phyloP scores from a whole-genome alignment of 2,113 vertebrate genomes.

The Oryzias celebensis region DNA sequence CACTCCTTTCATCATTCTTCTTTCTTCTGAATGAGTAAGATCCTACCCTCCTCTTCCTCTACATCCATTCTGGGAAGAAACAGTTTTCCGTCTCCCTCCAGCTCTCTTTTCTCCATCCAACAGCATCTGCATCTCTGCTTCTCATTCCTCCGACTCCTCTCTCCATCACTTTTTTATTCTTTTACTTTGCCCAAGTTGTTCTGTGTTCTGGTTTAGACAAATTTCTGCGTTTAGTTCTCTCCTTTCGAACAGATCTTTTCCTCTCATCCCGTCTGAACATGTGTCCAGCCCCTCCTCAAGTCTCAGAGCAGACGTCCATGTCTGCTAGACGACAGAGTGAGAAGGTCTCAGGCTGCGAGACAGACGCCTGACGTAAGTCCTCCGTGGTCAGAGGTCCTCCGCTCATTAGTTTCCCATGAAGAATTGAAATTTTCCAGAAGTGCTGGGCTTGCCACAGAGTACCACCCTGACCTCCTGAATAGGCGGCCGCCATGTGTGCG shows the following conservation, averaged over 20 bases:
- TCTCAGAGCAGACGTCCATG: conserved; percentile 46
- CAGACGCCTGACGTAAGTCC: conserved; percentile 50
- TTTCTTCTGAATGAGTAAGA: conserved; percentile 20
- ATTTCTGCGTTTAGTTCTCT: conserved; percentile 6
- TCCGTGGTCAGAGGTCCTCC: conserved; percentile 48
- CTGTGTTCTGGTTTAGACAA: not conserved
- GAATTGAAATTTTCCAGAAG: conserved; percentile 68
- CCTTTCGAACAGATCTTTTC: not conserved
- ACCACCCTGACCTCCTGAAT: conserved; percentile 49
- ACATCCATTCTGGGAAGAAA: conserved; percentile 27
- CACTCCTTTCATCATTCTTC: conserved; percentile 40
- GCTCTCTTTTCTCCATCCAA: conserved; percentile 32
- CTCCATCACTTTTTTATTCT: not conserved
- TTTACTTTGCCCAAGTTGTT: conserved; percentile 13
- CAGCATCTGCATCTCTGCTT: conserved; percentile 39
- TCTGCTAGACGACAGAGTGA: conserved; percentile 40
- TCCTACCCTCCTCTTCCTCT: conserved; percentile 33
- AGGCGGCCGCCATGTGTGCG: conserved; percentile 41
- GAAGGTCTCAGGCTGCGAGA: conserved; percentile 33
- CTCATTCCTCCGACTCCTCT: conserved; percentile 21
- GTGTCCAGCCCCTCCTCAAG: conserved; percentile 35
- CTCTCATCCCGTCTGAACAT: conserved; percentile 28
- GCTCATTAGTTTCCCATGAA: conserved; percentile 70
- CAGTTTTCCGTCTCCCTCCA: conserved; percentile 39
- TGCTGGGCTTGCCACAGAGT: conserved; percentile 37